Percentiles rank a stretch among this genome's conserved stretches.
Conservation (phyloP, 2,888 invertebrate species). For the Himalopsyche tibetana region DNA sequence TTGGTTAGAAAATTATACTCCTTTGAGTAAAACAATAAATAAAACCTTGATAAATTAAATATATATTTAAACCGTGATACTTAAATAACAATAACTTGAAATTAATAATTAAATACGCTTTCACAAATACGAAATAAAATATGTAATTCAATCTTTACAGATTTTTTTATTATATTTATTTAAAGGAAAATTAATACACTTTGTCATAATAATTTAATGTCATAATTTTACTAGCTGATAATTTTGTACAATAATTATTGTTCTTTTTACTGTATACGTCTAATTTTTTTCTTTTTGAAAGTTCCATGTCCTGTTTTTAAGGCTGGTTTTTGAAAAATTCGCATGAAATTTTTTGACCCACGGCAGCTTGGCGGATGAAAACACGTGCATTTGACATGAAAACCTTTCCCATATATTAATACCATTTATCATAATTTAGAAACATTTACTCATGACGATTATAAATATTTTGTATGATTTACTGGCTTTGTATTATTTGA, state of each 20-base stretch:
- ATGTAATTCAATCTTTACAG: too few species aligned
- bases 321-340: conserved; percentile 3
- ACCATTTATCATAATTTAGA: conserved; percentile 33
- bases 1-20: too few species aligned
- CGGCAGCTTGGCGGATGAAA: conserved; percentile 43
- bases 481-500: conserved; percentile 29
- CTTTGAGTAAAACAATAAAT: too few species aligned
- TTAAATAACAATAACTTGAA: too few species aligned
- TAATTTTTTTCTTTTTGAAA: conserved; percentile 4
- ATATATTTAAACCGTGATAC: too few species aligned
- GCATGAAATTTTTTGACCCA: conserved; percentile 39
- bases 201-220: too few species aligned
- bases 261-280: conserved; percentile 24
- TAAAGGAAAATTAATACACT: too few species aligned
- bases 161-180: too few species aligned
- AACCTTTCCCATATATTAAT: conserved; percentile 23
- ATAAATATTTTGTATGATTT: conserved; percentile 20
- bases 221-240: not conserved
- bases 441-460: conserved; percentile 16
- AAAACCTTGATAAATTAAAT: too few species aligned
- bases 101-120: too few species aligned
- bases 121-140: too few species aligned
- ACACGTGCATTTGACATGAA: conserved; percentile 43
- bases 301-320: conserved; percentile 12
- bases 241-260: not conserved